Base-by-base conservation (phyloP, 2,888 invertebrate genomes). In the Chrysomela aeneicollis region DNA sequence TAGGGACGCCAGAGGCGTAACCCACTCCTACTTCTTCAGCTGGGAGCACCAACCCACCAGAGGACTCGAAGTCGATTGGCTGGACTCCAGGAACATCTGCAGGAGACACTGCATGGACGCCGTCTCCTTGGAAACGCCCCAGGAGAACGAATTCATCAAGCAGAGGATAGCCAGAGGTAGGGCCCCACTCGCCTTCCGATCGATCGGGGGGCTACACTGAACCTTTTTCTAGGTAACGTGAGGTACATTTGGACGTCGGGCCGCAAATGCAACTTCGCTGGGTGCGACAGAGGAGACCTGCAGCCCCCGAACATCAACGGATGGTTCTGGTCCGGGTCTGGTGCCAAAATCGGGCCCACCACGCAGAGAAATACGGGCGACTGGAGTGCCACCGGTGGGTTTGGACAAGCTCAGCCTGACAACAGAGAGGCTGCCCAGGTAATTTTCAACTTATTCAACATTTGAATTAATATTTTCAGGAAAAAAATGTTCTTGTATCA, bases 251-350 rank as follows among this genome's bases (percentile, higher is more conserved):
- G 95, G 95, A 95, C 94, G 0, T 94, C 94, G 9, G 95, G 95
- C 1, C 89, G 95, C 70, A 94, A 95, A 82, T 95, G 95, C 79
- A 95, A 95, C 84, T 95, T 95, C 80, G 93, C 93, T 67, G 95
- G 95, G 46, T 95, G 93, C 82, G 92, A 92, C 83, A 87, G 93
- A 61, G 83, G 90, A 53, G 93, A 93, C 82, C 84, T 93, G 76
- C 92, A 92, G 83, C 93, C 93, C n/a, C 89, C 92, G 67, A 92
- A 92, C 79, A 88, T 92, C 73, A 92, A 93, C 82, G 93, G 93
- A 61, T 95, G 95, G 95, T 95, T 95, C 88, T 95, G 95, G 95
- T 94, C 93, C 5, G 95, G 94, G 70, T 94, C 94, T 8, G 95
- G 95, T 30, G 94, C 92, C 68, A 95, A 95, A 85, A 93, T 95